Evolutionary conservation across 2,888 invertebrate species (phyloP), one percentile per base, ranked within the genome.

Genomic region (Geophilus truncorum): DNA sequence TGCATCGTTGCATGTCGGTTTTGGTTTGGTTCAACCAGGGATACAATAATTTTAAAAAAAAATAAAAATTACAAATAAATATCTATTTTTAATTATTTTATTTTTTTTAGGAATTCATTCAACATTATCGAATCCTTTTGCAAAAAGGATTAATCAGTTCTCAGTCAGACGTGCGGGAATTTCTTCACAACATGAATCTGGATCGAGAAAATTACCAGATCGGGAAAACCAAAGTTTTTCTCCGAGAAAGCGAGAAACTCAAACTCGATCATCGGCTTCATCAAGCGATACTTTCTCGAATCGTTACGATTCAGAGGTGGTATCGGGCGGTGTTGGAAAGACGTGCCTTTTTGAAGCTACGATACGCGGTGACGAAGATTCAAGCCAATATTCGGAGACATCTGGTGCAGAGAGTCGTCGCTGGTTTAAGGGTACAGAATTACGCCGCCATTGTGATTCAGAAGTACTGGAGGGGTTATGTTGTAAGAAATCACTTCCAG

Each of bases 191-290:
- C 7, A 89, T 96, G 83, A 93, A 95, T 86, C 89, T 97, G 83
- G 94, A 96, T 86, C 90, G 93, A 82, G 94, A 94, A 86, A 96
- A 96, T 87, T 96, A 95, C 89, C 97, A 97, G 88, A 90, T 97
- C 83, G 93, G 93, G 80, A 90, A 91, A 81, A 93, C 93, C 21
- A 97, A 97, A 89, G 94, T 97, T 83, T 97, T 97, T 86, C 91
- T 97, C 89, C 90, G 97, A 57, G 97, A 97, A 87, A 94, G 94
- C 32, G 96, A 97, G 87, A 97, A 97, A 88, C 92, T 95, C 84
- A 93, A 95, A 86, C 88, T 97, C 83, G 97, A 98, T 86, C 94
- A 94, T 85, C 92, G 94, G 84, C 89, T 98, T 80, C 97, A 98
- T 87, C 94, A 95, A 86, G 95, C 95, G 87, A 96, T 97, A 84